These are phyloP conservation scores for Neoarius graeffei DNA, from an alignment of 2,113 vertebrate genomes.

Conservation along the genomic window DNA sequence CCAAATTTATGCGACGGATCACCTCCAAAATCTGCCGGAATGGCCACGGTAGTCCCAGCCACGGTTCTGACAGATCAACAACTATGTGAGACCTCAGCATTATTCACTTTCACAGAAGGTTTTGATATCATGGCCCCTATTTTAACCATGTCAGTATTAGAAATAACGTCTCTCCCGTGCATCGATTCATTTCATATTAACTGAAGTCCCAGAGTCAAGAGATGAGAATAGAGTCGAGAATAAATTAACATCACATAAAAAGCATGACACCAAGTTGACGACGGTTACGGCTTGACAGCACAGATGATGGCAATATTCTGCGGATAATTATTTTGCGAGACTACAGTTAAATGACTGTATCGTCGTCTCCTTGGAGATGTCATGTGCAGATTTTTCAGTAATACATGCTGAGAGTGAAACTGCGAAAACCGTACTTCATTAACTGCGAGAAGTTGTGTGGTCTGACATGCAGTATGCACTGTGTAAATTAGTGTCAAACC, in stretches of 20 bases:
- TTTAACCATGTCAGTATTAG: slow-evolving; percentile 37
- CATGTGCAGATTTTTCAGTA: slow-evolving; percentile 28
- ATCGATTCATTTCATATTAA: slow-evolving; percentile 29
- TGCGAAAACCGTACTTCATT: slow-evolving; percentile 19
- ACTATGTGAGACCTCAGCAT: no score
- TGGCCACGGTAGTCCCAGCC: no score
- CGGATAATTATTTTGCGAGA: background rate
- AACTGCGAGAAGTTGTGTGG: slow-evolving; percentile 5
- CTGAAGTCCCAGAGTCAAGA: background rate
- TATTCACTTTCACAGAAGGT: slow-evolving; percentile 13
- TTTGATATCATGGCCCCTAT: slow-evolving; percentile 39
- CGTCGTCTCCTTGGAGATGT: slow-evolving; percentile 22
- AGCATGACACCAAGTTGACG: background rate
- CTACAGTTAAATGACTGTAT: background rate
- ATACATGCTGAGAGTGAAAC: background rate
- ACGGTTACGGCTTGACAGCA: background rate
- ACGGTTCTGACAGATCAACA: no score
- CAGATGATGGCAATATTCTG: background rate
- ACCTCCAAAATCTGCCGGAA: no score
- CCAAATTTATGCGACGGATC: no score
- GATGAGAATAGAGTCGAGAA: background rate
- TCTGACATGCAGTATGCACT: background rate
- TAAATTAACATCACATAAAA: background rate
- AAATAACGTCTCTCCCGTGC: background rate
- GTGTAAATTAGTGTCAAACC: slow-evolving; percentile 7